Evolutionary conservation across 2,888 invertebrate species (phyloP).

Genomic region (Mongoloraphidia duomilia): DNA sequence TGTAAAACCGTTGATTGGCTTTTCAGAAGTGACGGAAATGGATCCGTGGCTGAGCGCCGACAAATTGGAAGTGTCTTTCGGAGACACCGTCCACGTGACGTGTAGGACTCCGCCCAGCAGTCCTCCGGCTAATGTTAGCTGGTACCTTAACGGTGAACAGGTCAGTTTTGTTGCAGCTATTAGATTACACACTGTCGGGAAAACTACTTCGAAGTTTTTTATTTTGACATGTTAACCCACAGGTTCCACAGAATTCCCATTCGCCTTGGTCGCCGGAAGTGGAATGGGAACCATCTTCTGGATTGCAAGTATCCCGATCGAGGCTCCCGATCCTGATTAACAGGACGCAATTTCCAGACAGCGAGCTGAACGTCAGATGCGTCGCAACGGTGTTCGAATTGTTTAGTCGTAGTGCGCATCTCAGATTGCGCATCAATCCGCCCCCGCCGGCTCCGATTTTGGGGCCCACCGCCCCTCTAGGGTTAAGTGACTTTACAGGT

Average conservation of each 20-base stretch:
- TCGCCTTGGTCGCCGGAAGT: too few species aligned
- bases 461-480: neutral
- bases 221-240: too few species aligned
- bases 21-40: too few species aligned
- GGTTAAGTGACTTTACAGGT: neutral
- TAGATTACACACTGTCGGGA: neutral
- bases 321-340: too few species aligned
- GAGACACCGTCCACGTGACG: neutral
- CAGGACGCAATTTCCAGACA: neutral
- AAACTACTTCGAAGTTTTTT: too few species aligned
- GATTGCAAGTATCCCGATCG: too few species aligned
- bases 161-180: neutral
- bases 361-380: neutral
- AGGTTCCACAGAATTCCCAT: too few species aligned
- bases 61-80: neutral
- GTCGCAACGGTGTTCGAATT: neutral
- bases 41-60: neutral
- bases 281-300: too few species aligned
- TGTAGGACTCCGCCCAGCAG: neutral
- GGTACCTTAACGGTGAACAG: constrained; percentile 1
- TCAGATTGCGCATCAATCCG: neutral
- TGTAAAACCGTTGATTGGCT: too few species aligned
- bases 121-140: neutral
- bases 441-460: neutral
- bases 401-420: neutral